Conservation (phyloP, 2,113 vertebrate species). For the Rhipidura dahli region DNA sequence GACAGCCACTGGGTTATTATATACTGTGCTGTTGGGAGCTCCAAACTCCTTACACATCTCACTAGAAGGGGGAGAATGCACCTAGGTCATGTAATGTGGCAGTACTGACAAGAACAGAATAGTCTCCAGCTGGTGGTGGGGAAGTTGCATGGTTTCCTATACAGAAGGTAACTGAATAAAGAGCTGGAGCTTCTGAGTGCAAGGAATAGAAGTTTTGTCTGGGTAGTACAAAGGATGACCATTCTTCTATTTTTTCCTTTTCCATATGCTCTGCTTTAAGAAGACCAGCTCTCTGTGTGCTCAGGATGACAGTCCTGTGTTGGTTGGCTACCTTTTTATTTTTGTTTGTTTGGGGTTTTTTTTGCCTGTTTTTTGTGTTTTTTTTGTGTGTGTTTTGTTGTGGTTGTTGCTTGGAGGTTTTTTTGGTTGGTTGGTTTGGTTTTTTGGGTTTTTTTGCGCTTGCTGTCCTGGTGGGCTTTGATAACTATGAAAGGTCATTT, state of each 20-base stretch:
- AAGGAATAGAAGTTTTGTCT: neutral
- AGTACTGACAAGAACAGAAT: neutral
- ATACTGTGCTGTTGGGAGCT: neutral
- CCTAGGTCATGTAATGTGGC: neutral
- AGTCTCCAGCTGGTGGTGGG: neutral
- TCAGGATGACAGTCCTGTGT: neutral
- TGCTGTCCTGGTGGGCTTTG: neutral
- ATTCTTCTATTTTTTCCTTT: neutral
- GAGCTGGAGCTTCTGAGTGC: neutral
- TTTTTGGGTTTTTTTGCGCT: neutral
- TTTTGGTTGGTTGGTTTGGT: too few species aligned
- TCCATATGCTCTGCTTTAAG: neutral
- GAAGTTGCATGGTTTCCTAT: fast-evolving
- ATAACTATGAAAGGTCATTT: neutral
- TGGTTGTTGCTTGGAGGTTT: neutral
- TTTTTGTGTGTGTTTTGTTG: neutral
- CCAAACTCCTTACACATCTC: neutral
- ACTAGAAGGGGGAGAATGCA: neutral
- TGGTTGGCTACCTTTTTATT: neutral
- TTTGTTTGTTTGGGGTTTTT: too few species aligned
- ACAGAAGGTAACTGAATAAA: neutral
- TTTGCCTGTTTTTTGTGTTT: too few species aligned
- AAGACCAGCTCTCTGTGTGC: neutral
- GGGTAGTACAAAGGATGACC: neutral
- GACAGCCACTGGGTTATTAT: neutral